Evolutionary conservation across 1,140 invertebrate species (phyloP).

Genomic region (Ips typographus): DNA sequence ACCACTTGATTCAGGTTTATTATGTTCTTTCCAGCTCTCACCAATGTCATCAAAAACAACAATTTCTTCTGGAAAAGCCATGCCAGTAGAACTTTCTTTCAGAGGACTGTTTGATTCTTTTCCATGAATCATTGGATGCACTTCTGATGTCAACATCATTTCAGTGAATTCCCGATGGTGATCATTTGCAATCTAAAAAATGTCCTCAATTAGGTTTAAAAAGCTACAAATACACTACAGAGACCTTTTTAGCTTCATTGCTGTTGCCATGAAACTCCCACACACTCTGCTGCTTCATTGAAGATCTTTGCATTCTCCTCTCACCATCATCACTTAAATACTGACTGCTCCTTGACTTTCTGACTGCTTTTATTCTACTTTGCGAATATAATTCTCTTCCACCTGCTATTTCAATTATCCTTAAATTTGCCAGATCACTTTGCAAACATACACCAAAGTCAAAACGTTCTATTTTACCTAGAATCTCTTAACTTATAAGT

Average conservation of each 20-base stretch:
- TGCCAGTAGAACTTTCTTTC: slow-evolving; percentile 50
- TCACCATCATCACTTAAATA: slow-evolving; percentile 54
- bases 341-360: slow-evolving; percentile 66
- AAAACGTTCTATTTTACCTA: slow-evolving; percentile 42
- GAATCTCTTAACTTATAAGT: slow-evolving; percentile 54
- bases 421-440: slow-evolving; percentile 50
- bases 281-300: slow-evolving; percentile 59
- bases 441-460: not conserved
- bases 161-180: slow-evolving; percentile 60
- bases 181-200: slow-evolving; percentile 44
- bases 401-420: slow-evolving; percentile 86
- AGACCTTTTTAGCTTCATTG: slow-evolving; percentile 57
- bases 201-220: not conserved
- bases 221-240: not conserved
- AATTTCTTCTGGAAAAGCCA: slow-evolving; percentile 62
- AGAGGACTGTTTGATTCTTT: slow-evolving; percentile 37
- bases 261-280: slow-evolving; percentile 64
- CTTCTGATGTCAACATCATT: slow-evolving; percentile 65
- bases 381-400: slow-evolving; percentile 84
- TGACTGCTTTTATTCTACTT: slow-evolving; percentile 74
- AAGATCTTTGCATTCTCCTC: slow-evolving; percentile 61
- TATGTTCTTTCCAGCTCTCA: slow-evolving; percentile 63
- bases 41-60: slow-evolving; percentile 83
- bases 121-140: slow-evolving; percentile 57
- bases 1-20: slow-evolving; percentile 34